Percentiles rank a stretch among this genome's conserved stretches.
phyloP scores from a whole-genome alignment of 2,113 vertebrate species.

The Colinus virginianus region DNA sequence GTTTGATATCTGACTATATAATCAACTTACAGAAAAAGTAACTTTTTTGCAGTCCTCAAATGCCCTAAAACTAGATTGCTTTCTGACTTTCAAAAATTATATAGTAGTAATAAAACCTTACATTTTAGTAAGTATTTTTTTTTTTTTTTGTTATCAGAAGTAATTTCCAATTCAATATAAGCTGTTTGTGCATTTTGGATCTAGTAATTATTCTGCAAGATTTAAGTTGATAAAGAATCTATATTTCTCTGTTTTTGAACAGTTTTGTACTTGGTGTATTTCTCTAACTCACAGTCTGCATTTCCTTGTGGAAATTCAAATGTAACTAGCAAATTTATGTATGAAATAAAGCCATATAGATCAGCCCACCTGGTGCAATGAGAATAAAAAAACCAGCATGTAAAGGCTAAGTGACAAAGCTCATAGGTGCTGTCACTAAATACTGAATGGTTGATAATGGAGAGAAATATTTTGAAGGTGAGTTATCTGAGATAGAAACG shows the following conservation, averaged over 20 bases:
- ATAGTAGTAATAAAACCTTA: neutral
- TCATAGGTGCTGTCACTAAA: neutral
- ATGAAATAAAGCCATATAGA: neutral
- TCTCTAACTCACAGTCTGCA: neutral
- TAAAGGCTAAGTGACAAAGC: neutral
- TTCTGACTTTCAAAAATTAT: conserved; percentile 26
- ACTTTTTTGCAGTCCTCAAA: neutral
- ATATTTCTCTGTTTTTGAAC: neutral
- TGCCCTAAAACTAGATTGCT: neutral
- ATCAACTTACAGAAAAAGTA: neutral
- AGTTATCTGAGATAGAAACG: fast-evolving
- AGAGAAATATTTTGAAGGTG: neutral
- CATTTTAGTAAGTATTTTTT: neutral
- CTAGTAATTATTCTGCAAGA: neutral
- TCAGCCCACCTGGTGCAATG: neutral
- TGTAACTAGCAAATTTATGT: neutral
- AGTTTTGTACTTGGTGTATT: neutral
- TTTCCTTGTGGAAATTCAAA: neutral
- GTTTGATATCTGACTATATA: neutral
- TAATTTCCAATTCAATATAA: conserved; percentile 20
- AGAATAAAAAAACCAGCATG: neutral
- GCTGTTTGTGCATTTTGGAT: neutral
- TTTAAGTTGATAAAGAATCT: neutral
- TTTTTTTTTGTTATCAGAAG: neutral
- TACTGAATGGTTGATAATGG: neutral